phyloP scores from a whole-genome alignment of 1,140 invertebrate genomes.

The Tyrophagus putrescentiae region DNA sequence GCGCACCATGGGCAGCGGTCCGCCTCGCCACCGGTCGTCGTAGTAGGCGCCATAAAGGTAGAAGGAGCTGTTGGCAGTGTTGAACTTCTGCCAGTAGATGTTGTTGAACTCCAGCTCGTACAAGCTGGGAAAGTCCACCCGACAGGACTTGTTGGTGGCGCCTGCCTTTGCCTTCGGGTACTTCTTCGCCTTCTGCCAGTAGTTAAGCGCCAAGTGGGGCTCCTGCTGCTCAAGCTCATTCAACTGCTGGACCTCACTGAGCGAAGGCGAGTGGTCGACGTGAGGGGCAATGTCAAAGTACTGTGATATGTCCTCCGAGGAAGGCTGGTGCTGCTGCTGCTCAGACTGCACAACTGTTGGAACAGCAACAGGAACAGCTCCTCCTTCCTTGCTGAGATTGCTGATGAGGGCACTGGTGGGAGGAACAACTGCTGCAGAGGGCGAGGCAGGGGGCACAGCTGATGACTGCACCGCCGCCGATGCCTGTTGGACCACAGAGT shows the following conservation, averaged over 20 bases:
- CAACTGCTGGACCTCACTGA: slow-evolving; percentile 57
- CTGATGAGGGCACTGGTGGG: no score
- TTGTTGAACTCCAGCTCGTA: slow-evolving; percentile 66
- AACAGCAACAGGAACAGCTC: no score
- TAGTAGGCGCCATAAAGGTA: slow-evolving; percentile 77
- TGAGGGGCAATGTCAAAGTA: slow-evolving; percentile 38
- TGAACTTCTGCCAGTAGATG: slow-evolving; percentile 70
- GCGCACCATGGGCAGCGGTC: slow-evolving; percentile 59
- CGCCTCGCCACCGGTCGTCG: slow-evolving; percentile 56
- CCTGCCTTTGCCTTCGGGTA: slow-evolving; percentile 15
- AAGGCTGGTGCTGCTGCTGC: no score
- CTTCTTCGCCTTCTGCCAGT: slow-evolving; percentile 24
- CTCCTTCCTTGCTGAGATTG: no score
- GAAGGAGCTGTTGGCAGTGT: slow-evolving; percentile 61
- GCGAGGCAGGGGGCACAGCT: no score
- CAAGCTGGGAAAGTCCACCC: slow-evolving; percentile 62
- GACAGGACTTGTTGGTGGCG: slow-evolving; percentile 49
- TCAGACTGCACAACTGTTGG: no score
- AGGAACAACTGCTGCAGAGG: no score
- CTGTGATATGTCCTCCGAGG: slow-evolving; percentile 26
- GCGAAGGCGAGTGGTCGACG: slow-evolving; percentile 47
- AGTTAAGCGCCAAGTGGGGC: slow-evolving; percentile 28
- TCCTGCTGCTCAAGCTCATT: slow-evolving; percentile 40
- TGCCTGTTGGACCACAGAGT: no score
- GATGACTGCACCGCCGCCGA: no score